Evolutionary conservation across 2,113 vertebrate genomes (phyloP), one percentile per base, ranked within the genome.

Genomic region (Tragelaphus scriptus): DNA sequence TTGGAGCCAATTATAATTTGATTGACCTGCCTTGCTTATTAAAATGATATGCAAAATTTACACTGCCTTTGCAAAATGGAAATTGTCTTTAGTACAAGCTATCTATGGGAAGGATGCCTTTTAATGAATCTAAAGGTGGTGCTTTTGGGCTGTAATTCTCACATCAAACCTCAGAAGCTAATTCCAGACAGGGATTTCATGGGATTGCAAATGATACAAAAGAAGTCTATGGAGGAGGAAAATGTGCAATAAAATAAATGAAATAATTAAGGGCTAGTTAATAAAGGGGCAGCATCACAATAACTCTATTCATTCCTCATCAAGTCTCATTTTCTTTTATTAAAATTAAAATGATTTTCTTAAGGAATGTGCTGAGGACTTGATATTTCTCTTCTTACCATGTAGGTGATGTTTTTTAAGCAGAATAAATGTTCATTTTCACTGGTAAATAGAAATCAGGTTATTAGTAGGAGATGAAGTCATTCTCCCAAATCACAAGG

Each of bases 1-100:
- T 92, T 97, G 97, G 90, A 97, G 85, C 90, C 94, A 97, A 98
- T 98, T 98, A 98, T 71, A 90, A 85, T 96, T 96, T 98, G 97
- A 97, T 90, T 97, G 97, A 92, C 96, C 97, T 92, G 94, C 75
- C 81, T 92, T 79, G 92, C 65, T 98, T 98, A 97, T 98, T 98
- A 94, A 97, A 96, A 97, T 88, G 88, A 95, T 95, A 96, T 88
- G 92, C 94, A 97, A 96, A 97, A 95, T 94, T 92, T 81, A 85
- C 75, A 97, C 65, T 97, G 97, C 65, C 95, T 93, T 97, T 95
- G 97, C 90, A 95, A 97, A 98, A 97, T 97, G 96, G 90, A 97
- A 98, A 98, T 97, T 95, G 93, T 91, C 92, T 96, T 92, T 58
- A 90, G 81, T 55, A 40, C 30, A 59, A 28, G 75, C 63, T 92